Conservation (phyloP, 2,888 invertebrate species). For the Meiosimyza decipiens region DNA sequence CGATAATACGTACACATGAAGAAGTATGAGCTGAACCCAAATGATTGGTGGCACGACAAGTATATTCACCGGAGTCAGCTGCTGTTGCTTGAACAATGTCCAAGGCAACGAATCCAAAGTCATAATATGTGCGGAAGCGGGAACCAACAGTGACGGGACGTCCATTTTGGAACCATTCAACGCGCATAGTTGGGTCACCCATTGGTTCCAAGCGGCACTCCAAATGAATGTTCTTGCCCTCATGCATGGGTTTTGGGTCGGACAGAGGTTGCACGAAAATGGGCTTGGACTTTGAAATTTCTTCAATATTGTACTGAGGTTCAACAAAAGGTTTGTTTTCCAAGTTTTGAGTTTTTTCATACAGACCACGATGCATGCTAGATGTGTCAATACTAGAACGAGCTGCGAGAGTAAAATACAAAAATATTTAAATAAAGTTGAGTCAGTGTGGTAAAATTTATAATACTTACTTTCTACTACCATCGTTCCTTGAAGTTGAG, state of each 20-base stretch:
- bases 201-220: slow-evolving; percentile 94
- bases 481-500: slow-evolving; percentile 85
- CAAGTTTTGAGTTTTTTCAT: slow-evolving; percentile 87
- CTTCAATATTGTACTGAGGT: slow-evolving; percentile 89
- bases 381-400: slow-evolving; percentile 90
- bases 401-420: slow-evolving; percentile 70
- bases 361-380: slow-evolving; percentile 87
- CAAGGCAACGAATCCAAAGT: slow-evolving; percentile 96
- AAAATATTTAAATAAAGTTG: slow-evolving; percentile 6
- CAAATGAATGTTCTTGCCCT: slow-evolving; percentile 90
- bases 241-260: slow-evolving; percentile 85
- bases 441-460: neutral
- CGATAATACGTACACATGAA: slow-evolving; percentile 87
- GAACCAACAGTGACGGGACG: slow-evolving; percentile 88
- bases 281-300: slow-evolving; percentile 94
- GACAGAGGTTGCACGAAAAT: slow-evolving; percentile 90
- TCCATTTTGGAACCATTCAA: slow-evolving; percentile 97
- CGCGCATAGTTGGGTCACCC: slow-evolving; percentile 95
- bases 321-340: slow-evolving; percentile 88
- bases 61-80: slow-evolving; percentile 96
- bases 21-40: slow-evolving; percentile 93
- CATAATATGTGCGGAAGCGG: slow-evolving; percentile 93
- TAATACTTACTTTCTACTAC: slow-evolving; percentile 84
- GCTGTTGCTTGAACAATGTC: slow-evolving; percentile 94
- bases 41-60: slow-evolving; percentile 91